Base-by-base conservation (phyloP, 30 jellyfish, hydroid and myxozoan species). In the Pelagia noctiluca region DNA sequence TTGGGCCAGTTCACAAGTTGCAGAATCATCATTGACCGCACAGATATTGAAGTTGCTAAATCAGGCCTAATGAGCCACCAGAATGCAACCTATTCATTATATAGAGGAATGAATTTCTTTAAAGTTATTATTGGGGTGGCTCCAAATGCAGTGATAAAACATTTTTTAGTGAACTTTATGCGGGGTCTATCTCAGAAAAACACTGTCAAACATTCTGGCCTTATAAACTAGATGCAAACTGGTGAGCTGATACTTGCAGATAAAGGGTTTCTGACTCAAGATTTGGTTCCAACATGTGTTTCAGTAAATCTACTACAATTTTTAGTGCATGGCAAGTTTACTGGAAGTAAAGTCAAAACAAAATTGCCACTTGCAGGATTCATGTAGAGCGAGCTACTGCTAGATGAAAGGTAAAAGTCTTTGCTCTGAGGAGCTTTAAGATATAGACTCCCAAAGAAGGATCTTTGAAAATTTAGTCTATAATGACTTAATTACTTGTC, bases 321-420 rank as follows among this genome's bases (percentile, higher is more conserved):
- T 50, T 72, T 80, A 25, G 82, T 75, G 12, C 36, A 64, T 52
- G 22, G 75, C 37, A 35, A 28, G 19, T 80, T 80, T 25, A 61
- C 90, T 10, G 54, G 35, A 22, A 57, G 50, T 30, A 72, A 83
- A 71, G 93, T 61, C 28, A 73, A 31, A 3, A 30, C 35, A 52
- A 49, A 53, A 68, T 83, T 19, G 80, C 88, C 8, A 53, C 74
- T 62, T 38, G 49, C 35, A 80, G 84, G 10, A 64, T 84, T 26
- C 89, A 83, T 35, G 94, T 72, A 53, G 92, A 82, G 31, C 35
- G 78, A 30, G 88, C 89, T 23, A 83, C 71, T 7, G 90, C 29
- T 34, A 29, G 88, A 54, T 23, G 31, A 32, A 37, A 64, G 48
- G 67, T n/a, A n/a, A n/a, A n/a, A n/a, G n/a, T n/a, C n/a, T n/a